Evolutionary conservation across 2,888 invertebrate genomes (phyloP).

Genomic region (Gortyna flavago): DNA sequence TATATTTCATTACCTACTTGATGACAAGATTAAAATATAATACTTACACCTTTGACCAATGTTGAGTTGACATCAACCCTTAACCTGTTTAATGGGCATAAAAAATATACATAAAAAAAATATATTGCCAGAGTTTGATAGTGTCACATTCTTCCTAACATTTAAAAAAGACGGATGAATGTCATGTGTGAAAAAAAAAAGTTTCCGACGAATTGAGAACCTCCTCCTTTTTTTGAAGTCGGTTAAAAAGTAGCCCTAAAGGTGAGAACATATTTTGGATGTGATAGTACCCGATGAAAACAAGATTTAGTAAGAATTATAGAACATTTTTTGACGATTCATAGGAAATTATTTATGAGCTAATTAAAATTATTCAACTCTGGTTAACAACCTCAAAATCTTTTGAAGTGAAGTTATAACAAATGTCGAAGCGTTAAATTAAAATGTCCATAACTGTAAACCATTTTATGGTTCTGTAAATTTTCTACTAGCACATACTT

Average conservation of each 20-base stretch:
- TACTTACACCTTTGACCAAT: not conserved
- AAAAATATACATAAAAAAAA: not conserved
- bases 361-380: not conserved
- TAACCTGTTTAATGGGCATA: not conserved
- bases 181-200: not conserved
- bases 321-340: not conserved
- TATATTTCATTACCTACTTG: not conserved
- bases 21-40: not conserved
- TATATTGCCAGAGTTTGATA: not conserved
- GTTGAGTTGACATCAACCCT: not conserved
- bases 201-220: too few relatives aligned
- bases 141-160: not conserved
- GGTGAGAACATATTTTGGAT: not conserved
- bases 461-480: not conserved
- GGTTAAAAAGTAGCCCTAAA: not conserved
- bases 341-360: not conserved
- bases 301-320: not conserved
- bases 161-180: not conserved
- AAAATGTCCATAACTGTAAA: not conserved
- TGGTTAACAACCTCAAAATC: constrained; percentile 6
- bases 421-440: not conserved
- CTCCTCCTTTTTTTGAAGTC: too few relatives aligned
- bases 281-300: not conserved
- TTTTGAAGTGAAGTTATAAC: constrained; percentile 11
- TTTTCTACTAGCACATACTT: not conserved